Base-by-base conservation (phyloP, 1,140 invertebrate species). In the Drosophila pruinosa region DNA sequence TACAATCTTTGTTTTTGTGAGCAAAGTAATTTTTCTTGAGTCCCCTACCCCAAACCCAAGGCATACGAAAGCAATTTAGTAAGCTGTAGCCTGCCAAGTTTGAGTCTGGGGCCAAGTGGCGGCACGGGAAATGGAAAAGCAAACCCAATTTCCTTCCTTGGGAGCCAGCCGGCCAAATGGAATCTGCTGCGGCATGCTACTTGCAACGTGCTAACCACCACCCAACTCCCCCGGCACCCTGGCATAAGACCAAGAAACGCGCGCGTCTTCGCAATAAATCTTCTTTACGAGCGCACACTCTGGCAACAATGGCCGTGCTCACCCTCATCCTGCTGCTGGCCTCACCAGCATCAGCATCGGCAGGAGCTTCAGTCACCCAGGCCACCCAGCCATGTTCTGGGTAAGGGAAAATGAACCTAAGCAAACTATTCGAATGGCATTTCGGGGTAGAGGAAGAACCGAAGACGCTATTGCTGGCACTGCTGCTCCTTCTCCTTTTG, bases 201-300 rank as follows among this genome's bases (percentile, higher is more conserved):
- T 45, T 68, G 54, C 70, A 31, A 34, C 75, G 53, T 68, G 76
- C 56, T 72, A 80, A 78, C 72, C 71, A 71, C 75, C 71, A 57
- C 71, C 65, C 52, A 8, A 39, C 17, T 17, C 15, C 26, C 0
- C 2, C 10, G 38, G 3, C 5, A 0, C 7, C 28, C 12, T 28
- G 7, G 1, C 47, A 10, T 8, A 64, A 57, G 19, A 50, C 52
- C 75, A 89, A 89, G 81, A 86, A 90, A 88, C 69, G 89, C 76
- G 82, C 89, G 89, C 89, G 89, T 90, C 89, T 86, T 90, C 78
- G 69, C 89, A 90, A 90, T 90, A 90, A 90, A 90, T 90, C 89
- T 90, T 82, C 72, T 90, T 90, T 90, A 90, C 89, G 89, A 90
- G 83, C 85, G 83, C 85, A 90, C 89, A 90, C 89, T 88, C 81